Percentiles rank a stretch among this genome's conserved stretches.
These are phyloP conservation scores for Pelosia muscerda DNA, from an alignment of 2,888 invertebrate genomes.

Conservation along the genomic window DNA sequence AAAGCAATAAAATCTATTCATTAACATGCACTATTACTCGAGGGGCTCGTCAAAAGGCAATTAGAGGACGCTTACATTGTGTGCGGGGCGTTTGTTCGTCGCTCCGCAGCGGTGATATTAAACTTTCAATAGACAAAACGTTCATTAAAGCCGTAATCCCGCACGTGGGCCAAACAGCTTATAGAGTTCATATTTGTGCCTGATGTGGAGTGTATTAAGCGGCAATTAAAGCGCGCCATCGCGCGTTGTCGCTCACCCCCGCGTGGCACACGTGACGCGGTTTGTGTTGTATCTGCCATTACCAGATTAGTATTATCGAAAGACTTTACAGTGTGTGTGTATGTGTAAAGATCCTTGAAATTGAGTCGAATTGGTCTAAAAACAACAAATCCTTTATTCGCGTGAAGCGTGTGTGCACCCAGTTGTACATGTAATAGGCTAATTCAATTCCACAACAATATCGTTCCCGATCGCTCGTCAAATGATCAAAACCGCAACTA, in stretches of 20 bases:
- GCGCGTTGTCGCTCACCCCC: slow-evolving; percentile 9
- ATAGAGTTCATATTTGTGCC: slow-evolving; percentile 37
- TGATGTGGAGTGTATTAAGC: slow-evolving; percentile 35
- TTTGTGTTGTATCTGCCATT: not conserved
- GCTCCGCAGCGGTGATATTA: slow-evolving; percentile 32
- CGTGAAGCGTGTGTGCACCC: not conserved
- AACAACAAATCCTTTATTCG: too few species aligned
- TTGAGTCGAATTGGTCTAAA: too few species aligned
- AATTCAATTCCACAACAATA: slow-evolving; percentile 26
- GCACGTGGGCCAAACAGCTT: slow-evolving; percentile 16
- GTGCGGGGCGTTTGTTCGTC: slow-evolving; percentile 22
- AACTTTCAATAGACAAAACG: slow-evolving; percentile 43
- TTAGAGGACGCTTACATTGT: slow-evolving; percentile 15
- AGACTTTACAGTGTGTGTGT: too few species aligned
- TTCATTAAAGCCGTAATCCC: slow-evolving; percentile 47
- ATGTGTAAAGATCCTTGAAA: too few species aligned
- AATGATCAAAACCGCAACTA: slow-evolving; percentile 39
- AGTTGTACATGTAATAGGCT: not conserved
- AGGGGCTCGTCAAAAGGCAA: slow-evolving; percentile 20
- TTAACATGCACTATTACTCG: slow-evolving; percentile 31
- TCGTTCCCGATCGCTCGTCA: slow-evolving; percentile 18
- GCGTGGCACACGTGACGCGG: not conserved
- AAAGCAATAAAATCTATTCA: slow-evolving; percentile 35
- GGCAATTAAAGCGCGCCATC: slow-evolving; percentile 30
- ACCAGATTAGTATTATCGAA: too few species aligned